phyloP scores from a whole-genome alignment of 2,888 invertebrate species.

The Archips xylosteana region DNA sequence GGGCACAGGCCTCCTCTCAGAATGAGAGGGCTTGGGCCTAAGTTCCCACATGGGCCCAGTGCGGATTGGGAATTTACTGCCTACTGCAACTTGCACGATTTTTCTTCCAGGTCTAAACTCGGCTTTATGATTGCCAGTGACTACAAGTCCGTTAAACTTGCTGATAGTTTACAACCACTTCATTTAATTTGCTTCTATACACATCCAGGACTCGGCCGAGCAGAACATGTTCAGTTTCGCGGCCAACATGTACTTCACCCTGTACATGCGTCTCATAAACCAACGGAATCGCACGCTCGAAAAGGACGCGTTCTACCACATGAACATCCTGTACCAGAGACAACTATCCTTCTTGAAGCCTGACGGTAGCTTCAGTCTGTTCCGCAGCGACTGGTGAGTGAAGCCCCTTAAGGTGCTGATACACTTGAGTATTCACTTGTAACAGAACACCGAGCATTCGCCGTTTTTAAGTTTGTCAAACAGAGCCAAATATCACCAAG shows the following conservation, averaged over 20 bases:
- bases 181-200: not conserved
- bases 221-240: conserved; percentile 99
- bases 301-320: conserved; percentile 92
- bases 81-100: too few relatives aligned
- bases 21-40: too few relatives aligned
- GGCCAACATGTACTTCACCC: conserved; percentile 95
- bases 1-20: too few relatives aligned
- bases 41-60: too few relatives aligned
- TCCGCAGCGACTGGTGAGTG: conserved; percentile 95
- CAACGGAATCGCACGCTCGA: conserved; percentile 94
- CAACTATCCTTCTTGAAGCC: conserved; percentile 96
- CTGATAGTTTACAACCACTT: too few relatives aligned
- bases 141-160: too few relatives aligned
- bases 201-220: conserved; percentile 92
- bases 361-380: conserved; percentile 96
- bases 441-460: too few relatives aligned
- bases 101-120: not conserved
- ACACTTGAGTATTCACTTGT: too few relatives aligned
- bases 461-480: too few relatives aligned
- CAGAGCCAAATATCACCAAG: too few relatives aligned
- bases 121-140: not conserved
- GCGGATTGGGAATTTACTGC: too few relatives aligned
- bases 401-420: too few relatives aligned
- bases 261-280: conserved; percentile 96
- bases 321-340: conserved; percentile 96